These are phyloP conservation scores for Scaptomyza graminum DNA, from an alignment of 1,140 invertebrate species.

Conservation along the genomic window DNA sequence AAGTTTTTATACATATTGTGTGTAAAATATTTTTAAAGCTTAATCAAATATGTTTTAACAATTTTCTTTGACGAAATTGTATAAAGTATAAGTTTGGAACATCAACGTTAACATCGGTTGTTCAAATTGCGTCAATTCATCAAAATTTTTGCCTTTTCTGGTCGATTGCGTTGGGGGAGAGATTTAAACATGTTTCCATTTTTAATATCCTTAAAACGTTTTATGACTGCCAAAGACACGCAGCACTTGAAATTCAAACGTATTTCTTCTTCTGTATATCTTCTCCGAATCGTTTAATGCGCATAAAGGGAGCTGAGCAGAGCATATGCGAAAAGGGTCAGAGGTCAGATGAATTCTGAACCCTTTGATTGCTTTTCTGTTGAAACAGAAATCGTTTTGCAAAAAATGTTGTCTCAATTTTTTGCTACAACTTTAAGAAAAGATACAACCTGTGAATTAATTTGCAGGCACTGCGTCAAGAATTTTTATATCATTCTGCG, in stretches of 20 bases:
- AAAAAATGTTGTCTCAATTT: background rate
- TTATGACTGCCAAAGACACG: slow-evolving; percentile 53
- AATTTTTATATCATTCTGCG: slow-evolving; percentile 41
- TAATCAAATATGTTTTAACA: background rate
- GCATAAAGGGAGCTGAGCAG: slow-evolving; percentile 48
- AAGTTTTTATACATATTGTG: background rate
- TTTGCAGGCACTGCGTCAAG: slow-evolving; percentile 53
- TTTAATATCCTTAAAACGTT: slow-evolving; percentile 65
- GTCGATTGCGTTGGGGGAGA: slow-evolving; percentile 11
- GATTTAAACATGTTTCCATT: slow-evolving; percentile 45
- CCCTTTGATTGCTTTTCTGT: slow-evolving; percentile 20
- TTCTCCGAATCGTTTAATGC: slow-evolving; percentile 46
- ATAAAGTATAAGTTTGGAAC: slow-evolving; percentile 2
- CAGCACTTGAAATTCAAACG: slow-evolving; percentile 57
- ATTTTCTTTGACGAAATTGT: background rate
- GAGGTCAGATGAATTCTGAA: slow-evolving; percentile 15
- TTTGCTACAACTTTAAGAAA: slow-evolving; percentile 33
- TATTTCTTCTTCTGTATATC: slow-evolving; percentile 9
- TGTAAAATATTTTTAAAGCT: background rate
- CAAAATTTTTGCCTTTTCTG: slow-evolving; percentile 41
- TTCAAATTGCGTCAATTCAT: slow-evolving; percentile 57
- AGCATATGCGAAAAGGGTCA: slow-evolving; percentile 22
- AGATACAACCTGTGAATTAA: slow-evolving; percentile 30
- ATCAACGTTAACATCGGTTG: slow-evolving; percentile 18
- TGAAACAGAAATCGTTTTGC: background rate